These are phyloP conservation scores for Platynereis dumerilii DNA, from an alignment of 2,888 invertebrate species.

Conservation along the genomic window DNA sequence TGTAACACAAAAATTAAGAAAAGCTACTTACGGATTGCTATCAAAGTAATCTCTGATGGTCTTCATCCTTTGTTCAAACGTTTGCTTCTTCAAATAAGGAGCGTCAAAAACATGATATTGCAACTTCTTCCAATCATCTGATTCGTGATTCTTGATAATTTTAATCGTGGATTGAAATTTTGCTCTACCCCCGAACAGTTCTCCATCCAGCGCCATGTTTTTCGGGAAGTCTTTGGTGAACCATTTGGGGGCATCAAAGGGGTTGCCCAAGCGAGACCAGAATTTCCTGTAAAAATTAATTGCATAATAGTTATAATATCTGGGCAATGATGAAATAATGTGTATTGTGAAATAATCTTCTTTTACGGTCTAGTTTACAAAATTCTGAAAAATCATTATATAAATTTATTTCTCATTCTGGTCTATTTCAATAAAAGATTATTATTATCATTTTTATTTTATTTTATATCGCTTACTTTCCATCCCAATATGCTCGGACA, in stretches of 20 bases:
- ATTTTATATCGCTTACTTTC: slow-evolving; percentile 42
- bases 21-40: slow-evolving; percentile 30
- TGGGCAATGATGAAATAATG: not conserved
- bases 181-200: slow-evolving; percentile 56
- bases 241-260: slow-evolving; percentile 57
- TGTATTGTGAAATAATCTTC: too few species aligned
- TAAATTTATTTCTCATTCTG: not conserved
- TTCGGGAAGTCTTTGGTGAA: slow-evolving; percentile 52
- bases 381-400: too few species aligned
- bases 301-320: not conserved
- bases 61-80: slow-evolving; percentile 52
- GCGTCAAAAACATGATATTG: slow-evolving; percentile 57
- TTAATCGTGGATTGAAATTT: slow-evolving; percentile 58
- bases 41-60: slow-evolving; percentile 50
- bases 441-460: not conserved
- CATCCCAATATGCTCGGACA: slow-evolving; percentile 59
- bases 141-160: slow-evolving; percentile 55
- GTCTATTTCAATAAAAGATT: not conserved
- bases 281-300: slow-evolving; percentile 45
- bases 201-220: slow-evolving; percentile 56
- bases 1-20: too few species aligned
- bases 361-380: too few species aligned
- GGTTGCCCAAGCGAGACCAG: slow-evolving; percentile 57
- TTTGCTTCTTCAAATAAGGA: slow-evolving; percentile 48
- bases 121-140: slow-evolving; percentile 52